Evolutionary conservation across 2,888 invertebrate species (phyloP).

Genomic region (Bellardia pandia): DNA sequence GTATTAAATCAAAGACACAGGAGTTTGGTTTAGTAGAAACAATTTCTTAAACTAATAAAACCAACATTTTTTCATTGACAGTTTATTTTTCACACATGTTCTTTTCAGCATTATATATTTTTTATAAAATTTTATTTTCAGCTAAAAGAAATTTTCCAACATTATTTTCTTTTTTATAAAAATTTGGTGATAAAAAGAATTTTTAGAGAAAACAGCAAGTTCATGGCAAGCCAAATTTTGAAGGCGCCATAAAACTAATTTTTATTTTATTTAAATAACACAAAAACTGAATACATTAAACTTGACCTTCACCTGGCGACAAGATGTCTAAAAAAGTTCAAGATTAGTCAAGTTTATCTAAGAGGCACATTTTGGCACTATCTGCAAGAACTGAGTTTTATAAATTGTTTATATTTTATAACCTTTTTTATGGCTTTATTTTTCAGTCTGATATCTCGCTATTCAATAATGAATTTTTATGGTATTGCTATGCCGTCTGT

Average conservation of each 20-base stretch:
- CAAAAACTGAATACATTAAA: not conserved
- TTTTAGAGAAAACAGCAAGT: no score
- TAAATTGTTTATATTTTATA: not conserved
- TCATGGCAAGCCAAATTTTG: no score
- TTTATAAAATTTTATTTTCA: no score
- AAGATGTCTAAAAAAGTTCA: slow-evolving; percentile 51
- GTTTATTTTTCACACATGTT: no score
- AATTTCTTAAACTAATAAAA: no score
- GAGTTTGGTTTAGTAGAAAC: no score
- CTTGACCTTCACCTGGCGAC: slow-evolving; percentile 45
- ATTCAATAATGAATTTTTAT: not conserved
- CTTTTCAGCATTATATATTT: no score
- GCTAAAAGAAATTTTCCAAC: no score
- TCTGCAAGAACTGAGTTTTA: not conserved
- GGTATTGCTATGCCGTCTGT: not conserved
- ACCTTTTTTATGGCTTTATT: not conserved
- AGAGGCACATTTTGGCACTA: slow-evolving; percentile 30
- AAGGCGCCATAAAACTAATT: not conserved
- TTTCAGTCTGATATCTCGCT: not conserved
- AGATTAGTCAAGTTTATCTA: slow-evolving; percentile 3
- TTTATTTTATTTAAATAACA: not conserved
- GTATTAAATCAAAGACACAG: no score
- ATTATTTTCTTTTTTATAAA: no score
- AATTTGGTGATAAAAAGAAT: no score
- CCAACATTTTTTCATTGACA: no score